Percentiles rank a stretch among this genome's conserved stretches.
Evolutionary conservation across 2,113 vertebrate species (phyloP).

Genomic region (Vombatus ursinus): DNA sequence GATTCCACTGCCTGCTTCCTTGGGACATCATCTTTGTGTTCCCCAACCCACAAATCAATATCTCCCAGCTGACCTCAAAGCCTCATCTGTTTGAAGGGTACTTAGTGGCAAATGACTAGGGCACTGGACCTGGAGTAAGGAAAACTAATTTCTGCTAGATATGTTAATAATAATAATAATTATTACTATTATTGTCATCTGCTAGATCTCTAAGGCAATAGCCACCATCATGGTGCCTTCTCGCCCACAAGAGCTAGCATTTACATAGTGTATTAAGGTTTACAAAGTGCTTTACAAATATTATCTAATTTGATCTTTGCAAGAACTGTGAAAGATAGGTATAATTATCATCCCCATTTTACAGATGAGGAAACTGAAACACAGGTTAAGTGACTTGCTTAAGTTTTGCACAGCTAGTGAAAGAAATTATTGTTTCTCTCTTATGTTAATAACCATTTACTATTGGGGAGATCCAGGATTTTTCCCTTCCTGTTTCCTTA

Average conservation of each 20-base stretch:
- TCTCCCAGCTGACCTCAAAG: slow-evolving; percentile 32
- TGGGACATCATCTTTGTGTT: slow-evolving; percentile 52
- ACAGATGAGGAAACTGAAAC: background rate
- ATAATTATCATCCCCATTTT: background rate
- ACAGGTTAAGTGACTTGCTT: background rate
- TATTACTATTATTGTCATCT: background rate
- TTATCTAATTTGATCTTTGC: background rate
- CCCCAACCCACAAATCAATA: slow-evolving; percentile 40
- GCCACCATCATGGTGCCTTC: background rate
- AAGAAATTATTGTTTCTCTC: background rate
- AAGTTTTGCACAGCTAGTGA: background rate
- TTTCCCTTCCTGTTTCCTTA: too few relatives aligned
- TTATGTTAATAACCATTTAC: background rate
- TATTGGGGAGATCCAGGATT: too few relatives aligned
- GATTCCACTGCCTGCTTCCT: slow-evolving; percentile 48
- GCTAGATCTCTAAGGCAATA: slow-evolving; percentile 21
- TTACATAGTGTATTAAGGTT: background rate
- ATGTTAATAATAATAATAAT: background rate
- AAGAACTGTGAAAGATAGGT: background rate
- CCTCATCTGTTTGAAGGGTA: background rate
- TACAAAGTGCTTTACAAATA: background rate
- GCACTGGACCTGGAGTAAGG: background rate
- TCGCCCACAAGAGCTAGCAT: background rate
- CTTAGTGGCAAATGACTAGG: background rate
- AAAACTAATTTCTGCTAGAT: background rate